These are phyloP conservation scores for Andinoacara biseriatus DNA, from an alignment of 2,113 vertebrate genomes.

Conservation along the genomic window DNA sequence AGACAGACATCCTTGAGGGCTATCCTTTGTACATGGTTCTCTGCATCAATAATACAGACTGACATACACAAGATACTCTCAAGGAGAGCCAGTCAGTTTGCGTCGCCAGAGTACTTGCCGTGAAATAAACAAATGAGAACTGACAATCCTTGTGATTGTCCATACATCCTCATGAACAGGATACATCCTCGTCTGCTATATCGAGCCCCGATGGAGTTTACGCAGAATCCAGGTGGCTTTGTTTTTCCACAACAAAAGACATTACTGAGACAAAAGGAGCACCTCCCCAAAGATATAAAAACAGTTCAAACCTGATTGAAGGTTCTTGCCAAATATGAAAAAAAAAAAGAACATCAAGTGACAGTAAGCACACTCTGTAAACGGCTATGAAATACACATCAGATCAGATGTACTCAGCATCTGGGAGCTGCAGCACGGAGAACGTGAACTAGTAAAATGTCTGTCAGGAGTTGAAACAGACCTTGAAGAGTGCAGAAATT, in stretches of 20 bases:
- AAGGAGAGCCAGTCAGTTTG: slow-evolving; percentile 71
- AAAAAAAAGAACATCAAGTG: slow-evolving; percentile 11
- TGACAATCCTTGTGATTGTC: slow-evolving; percentile 74
- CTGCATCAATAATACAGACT: slow-evolving; percentile 73
- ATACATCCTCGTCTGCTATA: slow-evolving; percentile 27
- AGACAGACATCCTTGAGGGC: slow-evolving; percentile 56
- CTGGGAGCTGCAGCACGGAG: slow-evolving; percentile 29
- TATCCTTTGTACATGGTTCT: slow-evolving; percentile 51
- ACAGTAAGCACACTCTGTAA: slow-evolving; percentile 16
- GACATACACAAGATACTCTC: slow-evolving; percentile 75
- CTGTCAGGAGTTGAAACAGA: slow-evolving; percentile 58
- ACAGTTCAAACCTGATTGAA: slow-evolving; percentile 47
- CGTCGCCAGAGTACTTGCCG: slow-evolving; percentile 49
- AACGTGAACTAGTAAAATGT: slow-evolving; percentile 38
- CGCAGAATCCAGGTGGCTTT: slow-evolving; percentile 43
- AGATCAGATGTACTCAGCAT: slow-evolving; percentile 45
- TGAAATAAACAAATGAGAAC: slow-evolving; percentile 74
- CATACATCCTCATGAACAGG: slow-evolving; percentile 65
- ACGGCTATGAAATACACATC: slow-evolving; percentile 50
- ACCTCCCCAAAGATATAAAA: slow-evolving; percentile 31
- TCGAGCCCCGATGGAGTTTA: slow-evolving; percentile 34
- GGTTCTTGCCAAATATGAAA: slow-evolving; percentile 29
- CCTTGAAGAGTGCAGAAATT: slow-evolving; percentile 50
- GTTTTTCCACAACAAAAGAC: slow-evolving; percentile 33
- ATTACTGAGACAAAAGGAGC: slow-evolving; percentile 16